These are phyloP conservation scores for Stratiomys singularior DNA, from an alignment of 2,888 invertebrate genomes.

Conservation along the genomic window DNA sequence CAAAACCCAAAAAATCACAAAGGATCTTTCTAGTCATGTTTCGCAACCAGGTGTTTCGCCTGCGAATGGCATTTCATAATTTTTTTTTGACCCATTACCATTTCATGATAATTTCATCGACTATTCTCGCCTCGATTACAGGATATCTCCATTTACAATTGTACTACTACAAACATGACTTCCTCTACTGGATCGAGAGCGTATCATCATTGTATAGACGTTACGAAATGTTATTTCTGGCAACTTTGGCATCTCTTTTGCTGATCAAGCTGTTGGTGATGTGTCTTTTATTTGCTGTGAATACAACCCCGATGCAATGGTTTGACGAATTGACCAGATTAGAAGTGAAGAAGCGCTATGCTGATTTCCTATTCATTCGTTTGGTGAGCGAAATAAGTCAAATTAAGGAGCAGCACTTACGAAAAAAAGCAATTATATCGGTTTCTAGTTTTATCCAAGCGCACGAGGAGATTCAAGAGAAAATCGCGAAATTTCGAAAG, in stretches of 20 bases:
- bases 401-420: conserved; percentile 58
- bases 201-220: conserved; percentile 53
- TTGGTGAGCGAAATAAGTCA: conserved; percentile 59
- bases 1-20: background rate
- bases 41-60: background rate
- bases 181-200: conserved; percentile 56
- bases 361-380: conserved; percentile 60
- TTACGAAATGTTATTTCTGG: conserved; percentile 55
- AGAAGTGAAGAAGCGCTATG: conserved; percentile 63
- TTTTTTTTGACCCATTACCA: conserved; percentile 57
- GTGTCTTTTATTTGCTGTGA: conserved; percentile 54
- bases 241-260: conserved; percentile 55
- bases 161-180: conserved; percentile 55
- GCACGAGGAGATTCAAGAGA: conserved; percentile 60
- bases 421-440: conserved; percentile 53
- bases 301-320: conserved; percentile 54
- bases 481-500: conserved; percentile 62
- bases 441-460: conserved; percentile 58
- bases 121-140: conserved; percentile 53
- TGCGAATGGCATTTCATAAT: conserved; percentile 49
- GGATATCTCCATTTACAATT: conserved; percentile 58
- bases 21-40: conserved; percentile 10
- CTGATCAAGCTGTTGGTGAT: conserved; percentile 55
- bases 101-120: conserved; percentile 54
- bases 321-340: conserved; percentile 56